Base-by-base conservation (phyloP, 2,888 invertebrate genomes). In the Acholoe squamosa region DNA sequence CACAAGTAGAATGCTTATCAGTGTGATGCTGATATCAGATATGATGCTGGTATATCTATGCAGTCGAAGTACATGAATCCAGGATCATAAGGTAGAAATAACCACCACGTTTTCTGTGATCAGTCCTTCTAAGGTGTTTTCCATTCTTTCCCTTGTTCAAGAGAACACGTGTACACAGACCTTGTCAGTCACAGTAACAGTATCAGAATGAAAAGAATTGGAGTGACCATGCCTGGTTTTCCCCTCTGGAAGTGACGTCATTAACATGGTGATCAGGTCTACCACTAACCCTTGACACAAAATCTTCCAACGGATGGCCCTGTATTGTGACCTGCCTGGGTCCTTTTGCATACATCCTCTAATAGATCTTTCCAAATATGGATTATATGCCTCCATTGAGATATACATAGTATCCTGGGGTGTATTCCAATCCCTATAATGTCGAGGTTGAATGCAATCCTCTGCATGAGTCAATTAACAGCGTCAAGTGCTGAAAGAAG, bases 221-320 rank as follows among this genome's bases (percentile, higher is more conserved):
- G 54, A 19, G 61, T 14, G 5, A 61, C 61, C 5, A 61, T n/a
- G 5, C 3, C 61, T 61, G 61, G 22, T 7, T 25, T 1, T 71
- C 71, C 71, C 25, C 14, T 67, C n/a, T 25, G 31, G 71, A 71
- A 71, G 71, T 71, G 71, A 71, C 71, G 71, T 71, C 71, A 71
- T 71, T 71, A 28, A 71, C 71, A 28, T 71, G 71, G 14, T 71
- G 71, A 14, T 71, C 31, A 14, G 28, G 3, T 1, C 71, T 71
- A 71, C 71, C 14, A n/a, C 0, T 71, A 28, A 71, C 71, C 25
- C 25, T 71, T 7, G 12, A 19, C 61, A 61, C 61, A 43, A 43
- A 3, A n/a, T 61, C 61, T 25, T 28, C 31, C 28, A 71, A 71
- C 71, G 25, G 71, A 25, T 71, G 28, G 31, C 31, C 3, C 31